Base-by-base conservation (phyloP, 2,797 vertebrate genomes). In the Bradypodion ventrale region DNA sequence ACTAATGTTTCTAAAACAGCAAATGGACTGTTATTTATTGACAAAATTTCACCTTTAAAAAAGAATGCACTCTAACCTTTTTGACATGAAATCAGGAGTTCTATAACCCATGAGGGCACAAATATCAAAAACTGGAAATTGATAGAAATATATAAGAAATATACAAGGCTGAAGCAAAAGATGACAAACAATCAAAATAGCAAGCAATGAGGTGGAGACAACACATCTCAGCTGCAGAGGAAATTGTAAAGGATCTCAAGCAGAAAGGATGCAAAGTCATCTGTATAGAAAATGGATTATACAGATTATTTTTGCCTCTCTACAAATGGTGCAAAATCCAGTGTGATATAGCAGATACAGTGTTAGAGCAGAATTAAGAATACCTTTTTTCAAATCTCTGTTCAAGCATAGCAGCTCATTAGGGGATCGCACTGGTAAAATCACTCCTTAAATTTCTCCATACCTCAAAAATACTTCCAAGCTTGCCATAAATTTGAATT, bases 1-100 rank as follows among this genome's bases (percentile, higher is more conserved):
- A 84, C 77, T 72, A 29, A 73, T 85, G 88, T 92, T 93, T 86
- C 87, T 5, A 27, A 92, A 92, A 56, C 32, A 88, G 65, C n/a
- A 87, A 85, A 75, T 7, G 74, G 70, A 1, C 81, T 76, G 68
- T 70, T 84, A 90, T 88, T 88, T n/a, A 80, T 25, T 89, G 87
- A 32, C 6, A 83, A 83, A 80, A 42, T 49, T 84, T 76, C 77
- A 85, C 49, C 78, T 84, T 74, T 49, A 72, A 65, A 79, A 79
- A 63, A 78, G 69, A 80, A n/a, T 66, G 75, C 69, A 42, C 76
- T 76, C 56, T 66, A 76, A 85, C 60, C 70, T 68, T 85, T 85
- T 81, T 76, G 74, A 81, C 84, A 81, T 81, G 78, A 65, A 40
- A 59, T 72, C 62, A 80, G 42, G 29, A 72, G 65, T 84, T 79